These are phyloP conservation scores for Sebastes cheni DNA, from an alignment of 2,797 vertebrate genomes.

Conservation along the genomic window DNA sequence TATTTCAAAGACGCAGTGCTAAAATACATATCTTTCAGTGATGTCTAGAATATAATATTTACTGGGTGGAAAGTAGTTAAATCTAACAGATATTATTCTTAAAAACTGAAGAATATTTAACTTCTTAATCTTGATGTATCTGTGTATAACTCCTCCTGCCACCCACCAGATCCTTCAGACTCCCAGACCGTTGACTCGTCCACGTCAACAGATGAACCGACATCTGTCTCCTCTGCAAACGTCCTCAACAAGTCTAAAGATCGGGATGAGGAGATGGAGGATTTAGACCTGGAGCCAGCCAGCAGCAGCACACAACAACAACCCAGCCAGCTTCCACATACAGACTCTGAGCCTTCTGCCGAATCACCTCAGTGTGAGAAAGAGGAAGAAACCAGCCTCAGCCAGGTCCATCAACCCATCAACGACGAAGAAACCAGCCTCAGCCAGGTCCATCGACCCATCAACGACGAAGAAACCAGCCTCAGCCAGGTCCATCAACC, in stretches of 20 bases:
- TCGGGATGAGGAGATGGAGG: not conserved
- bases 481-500: not conserved
- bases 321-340: not conserved
- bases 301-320: slow-evolving; percentile 6
- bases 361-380: slow-evolving; percentile 12
- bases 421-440: too few relatives aligned
- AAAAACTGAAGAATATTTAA: not conserved
- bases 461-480: not conserved
- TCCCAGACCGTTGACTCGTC: slow-evolving; percentile 25
- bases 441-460: not conserved
- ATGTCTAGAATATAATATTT: not conserved
- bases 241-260: not conserved
- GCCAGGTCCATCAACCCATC: not conserved
- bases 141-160: too few relatives aligned
- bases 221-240: slow-evolving; percentile 16
- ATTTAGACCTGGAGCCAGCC: slow-evolving; percentile 8
- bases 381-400: not conserved
- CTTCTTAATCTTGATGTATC: not conserved
- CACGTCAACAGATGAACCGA: slow-evolving; percentile 17
- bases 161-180: slow-evolving; percentile 29
- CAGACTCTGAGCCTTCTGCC: slow-evolving; percentile 23
- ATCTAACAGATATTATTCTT: not conserved
- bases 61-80: not conserved
- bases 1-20: not conserved
- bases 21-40: not conserved